Percentiles rank a stretch among this genome's conserved stretches.
Conservation (phyloP, 2,888 invertebrate genomes). For the Cheilosia pagana region DNA sequence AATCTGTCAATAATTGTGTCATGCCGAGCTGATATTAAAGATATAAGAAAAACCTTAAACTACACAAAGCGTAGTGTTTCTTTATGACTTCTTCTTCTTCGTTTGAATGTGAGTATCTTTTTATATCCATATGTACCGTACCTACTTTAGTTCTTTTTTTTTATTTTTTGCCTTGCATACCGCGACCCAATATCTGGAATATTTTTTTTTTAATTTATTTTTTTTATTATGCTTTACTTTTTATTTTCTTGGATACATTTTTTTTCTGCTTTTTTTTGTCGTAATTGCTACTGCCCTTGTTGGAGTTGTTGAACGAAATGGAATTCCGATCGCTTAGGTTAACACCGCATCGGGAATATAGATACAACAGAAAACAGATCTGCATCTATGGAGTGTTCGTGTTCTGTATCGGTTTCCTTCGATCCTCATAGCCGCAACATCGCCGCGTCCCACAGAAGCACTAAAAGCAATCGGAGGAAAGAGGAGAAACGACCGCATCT, state of each 20-base stretch:
- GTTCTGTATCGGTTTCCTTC: slow-evolving; percentile 32
- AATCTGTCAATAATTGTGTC: no score
- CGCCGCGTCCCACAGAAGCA: slow-evolving; percentile 31
- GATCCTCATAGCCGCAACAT: slow-evolving; percentile 9
- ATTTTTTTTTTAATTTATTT: slow-evolving; percentile 44
- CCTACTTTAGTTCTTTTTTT: slow-evolving; percentile 60
- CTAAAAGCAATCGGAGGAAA: slow-evolving; percentile 28
- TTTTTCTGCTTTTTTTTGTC: slow-evolving; percentile 30
- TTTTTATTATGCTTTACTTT: slow-evolving; percentile 65
- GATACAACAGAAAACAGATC: slow-evolving; percentile 47
- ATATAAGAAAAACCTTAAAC: no score
- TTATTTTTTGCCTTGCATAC: slow-evolving; percentile 64
- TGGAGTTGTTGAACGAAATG: slow-evolving; percentile 61
- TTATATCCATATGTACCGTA: slow-evolving; percentile 52
- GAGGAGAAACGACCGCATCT: slow-evolving; percentile 10
- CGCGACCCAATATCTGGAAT: slow-evolving; percentile 70
- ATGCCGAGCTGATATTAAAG: no score
- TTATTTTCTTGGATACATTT: slow-evolving; percentile 51
- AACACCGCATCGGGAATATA: slow-evolving; percentile 63
- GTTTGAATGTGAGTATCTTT: slow-evolving; percentile 48
- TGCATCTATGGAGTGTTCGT: slow-evolving; percentile 63
- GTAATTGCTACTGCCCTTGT: slow-evolving; percentile 66
- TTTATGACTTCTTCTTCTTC: slow-evolving; percentile 65
- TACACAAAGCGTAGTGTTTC: slow-evolving; percentile 52
- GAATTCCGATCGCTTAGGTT: slow-evolving; percentile 71